phyloP scores from a whole-genome alignment of 2,113 vertebrate genomes.

The Candoia aspera region DNA sequence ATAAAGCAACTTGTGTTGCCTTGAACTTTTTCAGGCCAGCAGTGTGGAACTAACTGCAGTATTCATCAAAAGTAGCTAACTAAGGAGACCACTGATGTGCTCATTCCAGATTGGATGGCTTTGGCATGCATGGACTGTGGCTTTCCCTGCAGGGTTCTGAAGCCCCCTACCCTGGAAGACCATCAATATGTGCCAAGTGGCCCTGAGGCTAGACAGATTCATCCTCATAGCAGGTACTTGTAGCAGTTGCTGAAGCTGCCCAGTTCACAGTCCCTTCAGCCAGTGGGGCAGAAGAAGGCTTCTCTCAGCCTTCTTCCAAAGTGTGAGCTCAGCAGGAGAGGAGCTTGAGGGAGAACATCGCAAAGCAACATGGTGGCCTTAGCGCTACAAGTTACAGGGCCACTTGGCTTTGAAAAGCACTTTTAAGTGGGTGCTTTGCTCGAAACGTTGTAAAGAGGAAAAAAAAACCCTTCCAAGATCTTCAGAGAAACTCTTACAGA shows the following conservation, averaged over 20 bases:
- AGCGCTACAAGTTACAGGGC: neutral
- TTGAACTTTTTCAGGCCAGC: neutral
- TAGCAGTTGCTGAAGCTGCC: neutral
- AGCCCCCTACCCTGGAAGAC: neutral
- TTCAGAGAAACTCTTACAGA: neutral
- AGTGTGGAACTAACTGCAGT: neutral
- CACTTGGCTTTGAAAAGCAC: neutral
- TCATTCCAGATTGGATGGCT: neutral
- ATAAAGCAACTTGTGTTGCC: neutral
- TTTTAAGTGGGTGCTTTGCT: neutral
- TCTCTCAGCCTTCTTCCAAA: neutral
- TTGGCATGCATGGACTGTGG: neutral
- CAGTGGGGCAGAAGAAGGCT: neutral
- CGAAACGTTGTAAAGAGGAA: neutral
- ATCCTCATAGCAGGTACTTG: neutral
- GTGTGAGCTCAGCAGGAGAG: neutral
- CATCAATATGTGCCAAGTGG: neutral
- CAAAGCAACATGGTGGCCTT: neutral
- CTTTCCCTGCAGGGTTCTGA: neutral
- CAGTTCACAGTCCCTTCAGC: neutral
- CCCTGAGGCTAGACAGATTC: neutral
- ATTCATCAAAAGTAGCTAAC: neutral
- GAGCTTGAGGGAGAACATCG: neutral
- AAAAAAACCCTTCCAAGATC: neutral
- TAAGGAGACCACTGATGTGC: neutral